Conservation (phyloP, 2,888 invertebrate genomes). For the Ceriagrion tenellum region DNA sequence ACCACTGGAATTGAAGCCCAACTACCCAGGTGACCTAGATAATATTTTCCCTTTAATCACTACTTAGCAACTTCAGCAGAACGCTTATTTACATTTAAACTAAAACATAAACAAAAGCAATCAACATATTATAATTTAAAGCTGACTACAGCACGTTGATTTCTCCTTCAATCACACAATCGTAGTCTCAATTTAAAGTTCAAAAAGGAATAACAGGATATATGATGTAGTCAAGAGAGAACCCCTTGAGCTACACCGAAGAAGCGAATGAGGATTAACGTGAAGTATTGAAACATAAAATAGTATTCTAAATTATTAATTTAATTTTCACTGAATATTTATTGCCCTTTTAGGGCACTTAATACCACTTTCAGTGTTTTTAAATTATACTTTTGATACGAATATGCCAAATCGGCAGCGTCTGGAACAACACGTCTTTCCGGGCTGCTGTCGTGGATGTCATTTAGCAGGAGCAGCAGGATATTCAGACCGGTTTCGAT, state of each 20-base stretch:
- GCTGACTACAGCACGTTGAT: not conserved
- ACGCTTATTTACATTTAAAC: not conserved
- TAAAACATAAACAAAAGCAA: not conserved
- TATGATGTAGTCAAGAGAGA: not conserved
- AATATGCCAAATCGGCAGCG: conserved; percentile 67
- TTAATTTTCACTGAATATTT: not conserved
- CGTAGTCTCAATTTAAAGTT: not conserved
- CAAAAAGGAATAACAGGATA: not conserved
- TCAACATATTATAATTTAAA: not conserved
- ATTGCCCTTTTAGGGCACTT: too few species aligned
- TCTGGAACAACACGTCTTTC: conserved; percentile 67
- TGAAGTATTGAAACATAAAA: not conserved
- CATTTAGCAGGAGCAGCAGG: conserved; percentile 41
- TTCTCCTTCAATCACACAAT: not conserved
- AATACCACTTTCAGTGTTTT: too few species aligned
- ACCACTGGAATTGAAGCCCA: not conserved
- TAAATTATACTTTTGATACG: not conserved
- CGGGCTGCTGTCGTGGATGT: conserved; percentile 66
- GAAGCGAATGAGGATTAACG: not conserved
- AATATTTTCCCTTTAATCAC: not conserved
- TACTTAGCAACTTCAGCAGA: not conserved
- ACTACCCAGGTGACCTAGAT: conserved; percentile 5
- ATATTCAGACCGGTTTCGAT: conserved; percentile 41
- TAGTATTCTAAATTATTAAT: not conserved
- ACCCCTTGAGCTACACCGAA: not conserved